Percentiles rank a stretch among this genome's conserved stretches.
Evolutionary conservation across 1,140 invertebrate genomes (phyloP).

Genomic region (Solenopsis fugax): DNA sequence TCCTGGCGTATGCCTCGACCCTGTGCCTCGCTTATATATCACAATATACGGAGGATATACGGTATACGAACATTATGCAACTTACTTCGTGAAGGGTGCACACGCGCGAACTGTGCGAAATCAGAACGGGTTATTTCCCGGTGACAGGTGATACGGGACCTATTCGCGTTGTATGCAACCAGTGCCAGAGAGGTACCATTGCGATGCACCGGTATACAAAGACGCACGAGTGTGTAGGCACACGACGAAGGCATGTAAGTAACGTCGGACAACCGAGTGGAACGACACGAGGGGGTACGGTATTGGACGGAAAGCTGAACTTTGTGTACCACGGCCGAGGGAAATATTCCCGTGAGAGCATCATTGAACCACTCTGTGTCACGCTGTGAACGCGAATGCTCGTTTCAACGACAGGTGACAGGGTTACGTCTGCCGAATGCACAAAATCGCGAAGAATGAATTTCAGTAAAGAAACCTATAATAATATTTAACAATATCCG

Average conservation of each 20-base stretch:
- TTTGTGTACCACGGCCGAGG: slow-evolving; percentile 35
- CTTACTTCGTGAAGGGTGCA: slow-evolving; percentile 7
- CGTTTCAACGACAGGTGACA: slow-evolving; percentile 51
- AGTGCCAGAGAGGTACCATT: slow-evolving; percentile 27
- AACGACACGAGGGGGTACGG: slow-evolving; percentile 45
- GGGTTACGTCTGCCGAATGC: slow-evolving; percentile 7
- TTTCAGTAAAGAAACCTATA: neutral
- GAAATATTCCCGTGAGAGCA: slow-evolving; percentile 47
- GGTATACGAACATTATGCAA: slow-evolving; percentile 43
- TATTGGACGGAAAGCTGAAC: slow-evolving; percentile 57
- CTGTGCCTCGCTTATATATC: slow-evolving; percentile 21
- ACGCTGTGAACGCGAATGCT: slow-evolving; percentile 26
- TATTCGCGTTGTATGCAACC: slow-evolving; percentile 61
- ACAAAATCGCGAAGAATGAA: neutral
- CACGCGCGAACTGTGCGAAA: slow-evolving; percentile 33
- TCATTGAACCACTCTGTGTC: slow-evolving; percentile 32
- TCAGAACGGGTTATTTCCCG: slow-evolving; percentile 62
- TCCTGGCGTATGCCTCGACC: neutral
- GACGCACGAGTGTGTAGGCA: slow-evolving; percentile 50
- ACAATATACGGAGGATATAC: slow-evolving; percentile 10
- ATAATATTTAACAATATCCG: neutral
- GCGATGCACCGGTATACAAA: slow-evolving; percentile 56
- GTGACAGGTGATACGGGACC: slow-evolving; percentile 67
- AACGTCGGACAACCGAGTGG: slow-evolving; percentile 66
- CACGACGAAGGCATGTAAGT: slow-evolving; percentile 55